A percentile compares a stretch with the other conserved stretches of the same genome.
Conservation (phyloP, 2,888 invertebrate species). For the Philaethria dido region DNA sequence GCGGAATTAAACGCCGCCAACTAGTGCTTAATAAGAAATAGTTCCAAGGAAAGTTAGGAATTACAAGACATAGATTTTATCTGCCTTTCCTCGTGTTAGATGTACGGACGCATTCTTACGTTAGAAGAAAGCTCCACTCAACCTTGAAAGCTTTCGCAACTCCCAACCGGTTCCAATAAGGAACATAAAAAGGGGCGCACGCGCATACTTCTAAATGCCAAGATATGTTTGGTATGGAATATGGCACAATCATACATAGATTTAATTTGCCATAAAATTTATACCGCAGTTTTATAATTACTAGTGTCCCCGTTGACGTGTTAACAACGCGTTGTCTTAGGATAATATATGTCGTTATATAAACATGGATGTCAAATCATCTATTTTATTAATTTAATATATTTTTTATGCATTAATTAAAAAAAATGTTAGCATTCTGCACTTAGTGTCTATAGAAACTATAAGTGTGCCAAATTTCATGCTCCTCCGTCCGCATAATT, state of each 20-base stretch:
- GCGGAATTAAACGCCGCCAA: neutral
- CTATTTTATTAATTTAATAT: too few species aligned
- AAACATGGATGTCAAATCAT: too few species aligned
- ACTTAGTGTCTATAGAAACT: too few species aligned
- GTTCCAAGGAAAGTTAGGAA: conserved; percentile 9
- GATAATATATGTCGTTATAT: too few species aligned
- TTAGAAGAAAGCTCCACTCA: conserved; percentile 50
- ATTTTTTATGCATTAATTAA: too few species aligned
- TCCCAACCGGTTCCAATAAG: conserved; percentile 50
- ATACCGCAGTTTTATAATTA: too few species aligned
- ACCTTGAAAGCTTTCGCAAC: conserved; percentile 53
- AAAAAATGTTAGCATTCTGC: too few species aligned
- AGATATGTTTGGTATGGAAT: conserved; percentile 14
- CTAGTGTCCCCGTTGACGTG: too few species aligned
- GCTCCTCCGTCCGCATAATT: too few species aligned
- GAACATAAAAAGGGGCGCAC: conserved; percentile 45
- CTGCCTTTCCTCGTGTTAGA: conserved; percentile 35
- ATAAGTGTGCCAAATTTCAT: too few species aligned
- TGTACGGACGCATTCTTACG: conserved; percentile 41
- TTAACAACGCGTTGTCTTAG: too few species aligned
- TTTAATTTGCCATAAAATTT: neutral
- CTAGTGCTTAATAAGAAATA: conserved; percentile 6
- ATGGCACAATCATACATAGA: neutral
- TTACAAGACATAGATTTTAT: conserved; percentile 28
- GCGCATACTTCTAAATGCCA: conserved; percentile 34